Percentiles rank a stretch among this genome's conserved stretches.
phyloP scores from a whole-genome alignment of 2,797 vertebrate genomes.

The Somateria mollissima region DNA sequence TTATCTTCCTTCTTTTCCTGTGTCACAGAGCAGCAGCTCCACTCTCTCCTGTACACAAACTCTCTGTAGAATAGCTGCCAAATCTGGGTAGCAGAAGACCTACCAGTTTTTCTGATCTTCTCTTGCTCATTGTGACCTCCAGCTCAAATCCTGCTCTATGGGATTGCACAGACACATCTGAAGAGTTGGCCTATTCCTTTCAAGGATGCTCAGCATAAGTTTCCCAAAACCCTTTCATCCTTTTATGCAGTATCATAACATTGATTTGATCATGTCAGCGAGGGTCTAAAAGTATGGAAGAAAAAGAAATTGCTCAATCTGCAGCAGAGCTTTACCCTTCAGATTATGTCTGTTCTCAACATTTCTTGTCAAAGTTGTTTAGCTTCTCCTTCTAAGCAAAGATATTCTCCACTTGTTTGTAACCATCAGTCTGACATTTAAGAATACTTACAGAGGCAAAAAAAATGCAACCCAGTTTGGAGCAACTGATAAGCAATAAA shows the following conservation, averaged over 20 bases:
- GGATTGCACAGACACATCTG: neutral
- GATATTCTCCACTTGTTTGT: neutral
- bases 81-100: neutral
- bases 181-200: neutral
- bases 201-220: neutral
- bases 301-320: neutral
- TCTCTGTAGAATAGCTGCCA: neutral
- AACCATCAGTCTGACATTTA: neutral
- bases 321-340: neutral
- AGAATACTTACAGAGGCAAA: neutral
- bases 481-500: neutral
- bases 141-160: neutral
- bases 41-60: neutral
- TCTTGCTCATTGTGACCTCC: rapidly evolving
- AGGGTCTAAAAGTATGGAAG: neutral
- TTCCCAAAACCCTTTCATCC: neutral
- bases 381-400: neutral
- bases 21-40: neutral
- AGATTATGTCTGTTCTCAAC: neutral
- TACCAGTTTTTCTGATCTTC: neutral
- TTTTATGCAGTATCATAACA: neutral
- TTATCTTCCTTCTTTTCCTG: neutral
- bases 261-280: neutral
- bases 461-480: neutral
- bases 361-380: neutral